Base-by-base conservation (phyloP, 35 echinoderm and acorn worm species). In the Strongylocentrotus purpuratus region DNA sequence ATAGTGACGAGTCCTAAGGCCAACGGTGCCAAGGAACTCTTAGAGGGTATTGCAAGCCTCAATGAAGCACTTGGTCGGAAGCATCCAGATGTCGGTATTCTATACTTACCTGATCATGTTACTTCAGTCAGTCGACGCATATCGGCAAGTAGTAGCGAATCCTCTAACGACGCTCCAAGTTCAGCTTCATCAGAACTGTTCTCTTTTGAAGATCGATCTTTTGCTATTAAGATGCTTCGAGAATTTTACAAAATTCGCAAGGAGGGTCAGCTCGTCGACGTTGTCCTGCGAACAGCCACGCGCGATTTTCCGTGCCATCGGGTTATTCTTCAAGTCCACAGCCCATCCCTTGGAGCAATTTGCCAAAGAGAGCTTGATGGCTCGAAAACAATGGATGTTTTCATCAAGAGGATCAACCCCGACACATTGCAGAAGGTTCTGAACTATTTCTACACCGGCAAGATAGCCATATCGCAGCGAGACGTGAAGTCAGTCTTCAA, bases 291-390 rank as follows among this genome's bases (percentile, higher is more conserved):
- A 22, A 98, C 97, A 2, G 95, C 95, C 52, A 97, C 94, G 47
- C 95, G 96, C 35, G 96, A 97, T 70, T 98, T 97, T 52, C 97
- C 97, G 0, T 98, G 97, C 85, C 97, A 98, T 45, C 87, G 97
- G 86, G 91, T 98, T 20, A 59, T 98, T 14, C 88, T 98, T 1
- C 96, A 98, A 65, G 95, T 95, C 7, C 95, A 95, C 31, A 98
- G 97, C 92, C 31, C 94, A 17, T 85, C 96, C 95, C 32, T 96
- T 94, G 32, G 94, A 92, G 28, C 95, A 95, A 12, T 88, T 90
- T 95, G 95, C 94, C 61, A 95, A 93, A 22, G 71, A 78, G 96
- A 98, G 46, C 60, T 97, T 5, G 95, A 97, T 33, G 95, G 94
- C 47, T 94, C 95, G 6, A 95, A 95, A 45, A 86, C 94, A 71